phyloP scores from a whole-genome alignment of 2,888 invertebrate genomes.

The Ferdinandea cuprea region DNA sequence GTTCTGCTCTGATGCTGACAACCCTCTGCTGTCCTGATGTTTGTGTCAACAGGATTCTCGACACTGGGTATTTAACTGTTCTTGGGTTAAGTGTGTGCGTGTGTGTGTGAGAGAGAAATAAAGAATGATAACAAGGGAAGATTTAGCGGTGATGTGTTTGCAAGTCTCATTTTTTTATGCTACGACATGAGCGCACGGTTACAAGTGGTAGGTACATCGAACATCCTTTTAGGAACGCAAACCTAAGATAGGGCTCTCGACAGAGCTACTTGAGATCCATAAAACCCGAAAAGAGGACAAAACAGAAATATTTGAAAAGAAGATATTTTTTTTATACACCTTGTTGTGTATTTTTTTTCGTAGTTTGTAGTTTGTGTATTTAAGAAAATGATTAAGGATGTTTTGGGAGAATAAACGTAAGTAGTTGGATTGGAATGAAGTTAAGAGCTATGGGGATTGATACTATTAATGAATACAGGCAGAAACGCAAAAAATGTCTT shows the following conservation, averaged over 20 bases:
- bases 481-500: not conserved
- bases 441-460: not conserved
- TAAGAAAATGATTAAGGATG: conserved; percentile 81
- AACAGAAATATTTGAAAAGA: not conserved
- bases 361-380: conserved; percentile 76
- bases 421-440: not conserved
- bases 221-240: conserved; percentile 63
- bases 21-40: conserved; percentile 78
- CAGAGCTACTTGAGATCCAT: conserved; percentile 65
- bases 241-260: conserved; percentile 46
- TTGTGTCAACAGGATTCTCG: conserved; percentile 70
- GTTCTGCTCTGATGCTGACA: conserved; percentile 30
- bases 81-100: conserved; percentile 36
- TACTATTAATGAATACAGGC: conserved; percentile 4
- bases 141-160: conserved; percentile 51
- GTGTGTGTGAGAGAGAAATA: conserved; percentile 55
- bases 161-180: conserved; percentile 41
- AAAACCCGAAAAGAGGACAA: conserved; percentile 55
- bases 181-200: conserved; percentile 51
- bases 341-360: not conserved
- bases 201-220: conserved; percentile 53
- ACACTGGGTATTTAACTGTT: conserved; percentile 73
- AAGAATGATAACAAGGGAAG: conserved; percentile 43
- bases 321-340: not conserved
- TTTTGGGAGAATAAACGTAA: conserved; percentile 69